Evolutionary conservation across 1,140 invertebrate genomes (phyloP), one percentile per base, ranked within the genome.

Genomic region (Drosophila ananassae): DNA sequence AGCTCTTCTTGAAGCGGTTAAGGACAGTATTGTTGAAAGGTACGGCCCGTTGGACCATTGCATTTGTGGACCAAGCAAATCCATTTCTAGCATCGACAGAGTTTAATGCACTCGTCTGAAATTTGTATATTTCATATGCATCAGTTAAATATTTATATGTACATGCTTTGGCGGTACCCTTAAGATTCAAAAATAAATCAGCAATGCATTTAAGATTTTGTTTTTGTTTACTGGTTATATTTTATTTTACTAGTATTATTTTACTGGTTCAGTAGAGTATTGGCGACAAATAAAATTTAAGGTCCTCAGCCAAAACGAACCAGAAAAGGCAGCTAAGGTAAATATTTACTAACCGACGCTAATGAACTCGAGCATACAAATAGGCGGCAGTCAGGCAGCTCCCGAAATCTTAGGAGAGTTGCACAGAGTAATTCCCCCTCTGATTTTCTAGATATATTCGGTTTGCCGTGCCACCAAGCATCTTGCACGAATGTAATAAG

Each of bases 291-390:
- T 17, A 17, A 17, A 17, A 17, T 28, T 28, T 28, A 28, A 28
- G 25, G 10, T 32, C 22, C 47, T 37, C 46, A 46, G 34, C 41
- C 68, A 73, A 41, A 68, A 60, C 58, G 39, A 53, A 84, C 55
- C 56, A 47, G 37, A 79, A 84, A 79, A 84, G 75, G 57, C 59
- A 75, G 71, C 69, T 67, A 32, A 54, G 74, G 75, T 62, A 89
- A 87, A 87, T 87, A 87, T 87, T 89, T 89, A 48, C 72, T 58
- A 76, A 89, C 72, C 79, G 79, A 87, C 83, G 79, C 83, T 87
- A 87, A 87, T 87, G 83, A 87, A 87, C 75, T 79, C 79, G 71
- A 71, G 71, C 78, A 81, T 87, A 85, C 82, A 87, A 87, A 82
- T 78, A 51, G 73, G 59, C 59, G 56, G 68, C 59, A 44, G 41